Base-by-base conservation (phyloP, 2,113 vertebrate genomes). In the Motacilla tschutschensis region DNA sequence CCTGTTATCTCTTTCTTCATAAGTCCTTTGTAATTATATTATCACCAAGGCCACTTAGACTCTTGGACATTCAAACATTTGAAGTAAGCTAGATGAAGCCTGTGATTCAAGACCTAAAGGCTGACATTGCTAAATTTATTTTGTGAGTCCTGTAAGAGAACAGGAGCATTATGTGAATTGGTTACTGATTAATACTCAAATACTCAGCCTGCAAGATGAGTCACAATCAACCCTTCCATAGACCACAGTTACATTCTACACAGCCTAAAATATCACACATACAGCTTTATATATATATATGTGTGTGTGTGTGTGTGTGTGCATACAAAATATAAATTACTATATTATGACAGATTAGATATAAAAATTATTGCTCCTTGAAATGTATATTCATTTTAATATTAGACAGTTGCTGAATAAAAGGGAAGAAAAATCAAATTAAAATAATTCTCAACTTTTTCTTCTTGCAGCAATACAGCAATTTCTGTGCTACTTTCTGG, bases 251-350 rank as follows among this genome's bases (percentile, higher is more conserved):
- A 15, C 22, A 25, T 60, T 64, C 31, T 58, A 80, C 3, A 3
- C 14, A 81, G 28, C 8, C 21, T 66, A 5, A 55, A 70, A n/a
- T 43, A 74, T 38, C 12, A 69, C 20, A 24, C 3, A 40, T 15
- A 38, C 4, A 18, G 9, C 31, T 28, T 21, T 11, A 40, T 4
- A 35, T 7, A 14, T 20, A 16, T n/a, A 1, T 6, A 2, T 8
- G 3, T 8, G 6, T 41, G 12, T 31, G 2, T 11, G 9, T 36
- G 2, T 20, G 3, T 9, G 16, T 35, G 4, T 16, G 15, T 41
- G 5, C 8, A 4, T 9, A 6, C 24, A 6, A 46, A 46, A 47
- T 33, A 33, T 16, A 29, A 47, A 64, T 29, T 35, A 28, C 11
- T 33, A 5, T 35, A 41, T 41, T 48, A 31, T n/a, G 8, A 50